phyloP scores from a whole-genome alignment of 1,140 invertebrate genomes.

The Pseudachorutes palmiensis region DNA sequence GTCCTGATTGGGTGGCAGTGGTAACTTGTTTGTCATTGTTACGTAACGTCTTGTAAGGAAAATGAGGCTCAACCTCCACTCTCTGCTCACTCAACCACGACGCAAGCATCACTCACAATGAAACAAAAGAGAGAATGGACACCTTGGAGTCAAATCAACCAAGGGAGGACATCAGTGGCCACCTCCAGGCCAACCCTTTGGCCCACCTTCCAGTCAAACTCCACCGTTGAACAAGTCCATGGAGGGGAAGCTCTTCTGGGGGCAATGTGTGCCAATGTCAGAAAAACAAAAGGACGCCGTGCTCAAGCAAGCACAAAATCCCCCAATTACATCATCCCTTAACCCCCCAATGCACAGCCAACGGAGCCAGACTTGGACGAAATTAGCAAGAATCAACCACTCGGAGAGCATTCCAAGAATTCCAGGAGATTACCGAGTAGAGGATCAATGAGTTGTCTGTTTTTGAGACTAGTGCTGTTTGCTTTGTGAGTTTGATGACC shows the following conservation, averaged over 20 bases:
- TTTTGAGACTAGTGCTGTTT: too few relatives aligned
- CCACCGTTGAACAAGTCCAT: not conserved
- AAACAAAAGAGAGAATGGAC: not conserved
- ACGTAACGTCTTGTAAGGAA: not conserved
- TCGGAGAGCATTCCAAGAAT: too few relatives aligned
- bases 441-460: too few relatives aligned
- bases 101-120: not conserved
- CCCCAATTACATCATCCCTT: constrained; percentile 4
- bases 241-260: not conserved
- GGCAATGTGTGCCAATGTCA: constrained; percentile 1
- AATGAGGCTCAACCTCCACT: not conserved
- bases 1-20: not conserved
- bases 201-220: too few relatives aligned
- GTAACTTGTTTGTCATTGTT: too few relatives aligned
- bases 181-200: not conserved
- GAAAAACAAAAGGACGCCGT: not conserved
- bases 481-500: not conserved
- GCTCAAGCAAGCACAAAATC: not conserved
- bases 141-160: not conserved
- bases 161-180: not conserved
- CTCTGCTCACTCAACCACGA: not conserved
- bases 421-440: too few relatives aligned
- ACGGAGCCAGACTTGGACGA: not conserved
- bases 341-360: not conserved
- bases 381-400: too few relatives aligned